phyloP scores from a whole-genome alignment of 2,888 invertebrate genomes.

The Pomacea canaliculata region DNA sequence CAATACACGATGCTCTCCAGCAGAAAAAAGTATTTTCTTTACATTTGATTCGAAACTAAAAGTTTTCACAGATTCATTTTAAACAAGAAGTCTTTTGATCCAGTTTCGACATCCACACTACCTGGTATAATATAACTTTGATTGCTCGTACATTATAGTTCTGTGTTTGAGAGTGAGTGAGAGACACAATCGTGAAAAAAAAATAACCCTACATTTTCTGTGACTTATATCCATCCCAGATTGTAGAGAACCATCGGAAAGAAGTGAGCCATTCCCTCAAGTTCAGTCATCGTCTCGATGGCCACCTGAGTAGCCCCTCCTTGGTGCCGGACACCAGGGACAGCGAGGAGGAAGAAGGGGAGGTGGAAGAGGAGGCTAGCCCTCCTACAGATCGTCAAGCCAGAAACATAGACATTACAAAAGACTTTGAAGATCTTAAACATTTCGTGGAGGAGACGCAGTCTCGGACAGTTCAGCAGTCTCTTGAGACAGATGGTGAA shows the following conservation, averaged over 20 bases:
- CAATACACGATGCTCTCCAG: too few species aligned
- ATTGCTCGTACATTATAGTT: too few species aligned
- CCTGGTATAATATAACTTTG: too few species aligned
- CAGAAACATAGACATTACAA: slow-evolving; percentile 34
- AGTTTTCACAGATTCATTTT: too few species aligned
- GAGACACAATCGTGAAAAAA: too few species aligned
- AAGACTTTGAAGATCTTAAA: slow-evolving; percentile 52
- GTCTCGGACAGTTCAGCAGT: slow-evolving; percentile 20
- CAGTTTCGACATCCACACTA: too few species aligned
- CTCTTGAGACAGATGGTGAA: not conserved
- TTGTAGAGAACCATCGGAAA: slow-evolving; percentile 52
- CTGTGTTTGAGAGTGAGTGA: too few species aligned
- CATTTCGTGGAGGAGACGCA: slow-evolving; percentile 48
- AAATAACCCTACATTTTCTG: not conserved
- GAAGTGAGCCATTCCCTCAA: slow-evolving; percentile 28
- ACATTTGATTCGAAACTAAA: too few species aligned
- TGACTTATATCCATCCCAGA: slow-evolving; percentile 34
- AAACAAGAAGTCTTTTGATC: too few species aligned
- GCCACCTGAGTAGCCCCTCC: slow-evolving; percentile 1
- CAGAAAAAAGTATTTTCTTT: too few species aligned
- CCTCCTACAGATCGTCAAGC: slow-evolving; percentile 14
- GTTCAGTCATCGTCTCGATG: slow-evolving; percentile 1
- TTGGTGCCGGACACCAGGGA: slow-evolving; percentile 4
- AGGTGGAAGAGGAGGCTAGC: not conserved
- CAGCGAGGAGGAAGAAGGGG: slow-evolving; percentile 20